A percentile compares a stretch with the other conserved stretches of the same genome.
phyloP scores from a whole-genome alignment of 1,140 invertebrate species.

The Brachionus koreanus region DNA sequence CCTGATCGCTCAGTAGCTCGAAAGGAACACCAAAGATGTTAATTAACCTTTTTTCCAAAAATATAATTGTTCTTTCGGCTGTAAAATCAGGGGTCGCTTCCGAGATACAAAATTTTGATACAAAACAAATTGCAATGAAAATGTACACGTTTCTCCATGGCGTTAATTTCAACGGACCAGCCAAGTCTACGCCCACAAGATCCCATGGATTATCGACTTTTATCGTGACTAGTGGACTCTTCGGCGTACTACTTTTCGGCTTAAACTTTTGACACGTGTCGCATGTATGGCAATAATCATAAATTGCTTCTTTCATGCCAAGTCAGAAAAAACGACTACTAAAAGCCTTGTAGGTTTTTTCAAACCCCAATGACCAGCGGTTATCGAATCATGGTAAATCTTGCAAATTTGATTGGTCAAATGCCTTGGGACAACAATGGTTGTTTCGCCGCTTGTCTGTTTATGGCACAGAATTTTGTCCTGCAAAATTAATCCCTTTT shows the following conservation, averaged over 20 bases:
- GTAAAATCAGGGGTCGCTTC: conserved; percentile 46
- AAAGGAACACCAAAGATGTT: background rate
- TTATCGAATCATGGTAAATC: background rate
- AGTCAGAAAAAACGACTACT: background rate
- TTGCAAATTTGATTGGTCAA: background rate
- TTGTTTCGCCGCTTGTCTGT: too few relatives aligned
- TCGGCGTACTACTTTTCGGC: background rate
- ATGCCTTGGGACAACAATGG: conserved; percentile 12
- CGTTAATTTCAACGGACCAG: conserved; percentile 49
- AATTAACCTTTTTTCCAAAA: background rate
- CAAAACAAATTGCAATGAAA: conserved; percentile 49
- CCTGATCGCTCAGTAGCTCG: background rate
- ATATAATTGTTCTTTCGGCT: background rate
- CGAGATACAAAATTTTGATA: conserved; percentile 50
- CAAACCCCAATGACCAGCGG: background rate
- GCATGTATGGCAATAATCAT: background rate
- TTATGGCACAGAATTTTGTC: too few relatives aligned
- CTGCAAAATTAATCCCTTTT: too few relatives aligned
- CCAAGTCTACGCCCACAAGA: too few relatives aligned
- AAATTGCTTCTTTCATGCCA: background rate
- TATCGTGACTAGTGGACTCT: background rate
- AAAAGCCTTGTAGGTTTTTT: background rate
- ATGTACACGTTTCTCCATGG: conserved; percentile 49
- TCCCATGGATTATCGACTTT: background rate
- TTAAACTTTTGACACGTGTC: background rate